Conservation (phyloP, 1,140 invertebrate species). For the Eciton burchellii region DNA sequence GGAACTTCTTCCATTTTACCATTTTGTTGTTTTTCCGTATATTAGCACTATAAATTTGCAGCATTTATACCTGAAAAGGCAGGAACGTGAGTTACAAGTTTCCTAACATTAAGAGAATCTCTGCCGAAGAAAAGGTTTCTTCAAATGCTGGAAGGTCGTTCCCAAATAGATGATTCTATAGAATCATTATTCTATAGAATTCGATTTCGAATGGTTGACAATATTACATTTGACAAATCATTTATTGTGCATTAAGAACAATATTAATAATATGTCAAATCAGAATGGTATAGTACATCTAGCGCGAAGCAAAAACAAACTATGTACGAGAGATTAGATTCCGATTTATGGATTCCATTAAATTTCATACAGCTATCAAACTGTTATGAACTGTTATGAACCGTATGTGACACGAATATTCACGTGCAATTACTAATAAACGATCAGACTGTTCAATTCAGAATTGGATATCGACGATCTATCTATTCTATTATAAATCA, state of each 20-base stretch:
- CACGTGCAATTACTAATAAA: constrained; percentile 88
- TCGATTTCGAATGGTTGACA: constrained; percentile 98
- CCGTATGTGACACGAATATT: constrained; percentile 80
- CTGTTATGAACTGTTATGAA: too few species aligned
- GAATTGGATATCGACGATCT: constrained; percentile 93
- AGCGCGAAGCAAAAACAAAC: constrained; percentile 90
- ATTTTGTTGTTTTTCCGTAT: constrained; percentile 98
- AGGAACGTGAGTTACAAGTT: constrained; percentile 90
- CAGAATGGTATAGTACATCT: constrained; percentile 89
- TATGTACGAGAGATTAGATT: constrained; percentile 89
- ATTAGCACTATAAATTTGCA: constrained; percentile 98
- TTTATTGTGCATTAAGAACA: constrained; percentile 91
- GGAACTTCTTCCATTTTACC: constrained; percentile 92
- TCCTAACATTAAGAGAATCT: constrained; percentile 98
- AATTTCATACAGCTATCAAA: constrained; percentile 91
- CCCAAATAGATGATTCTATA: constrained; percentile 86
- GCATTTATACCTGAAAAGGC: constrained; percentile 89
- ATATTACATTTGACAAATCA: constrained; percentile 96
- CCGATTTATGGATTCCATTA: constrained; percentile 89
- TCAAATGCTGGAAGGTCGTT: constrained; percentile 89
- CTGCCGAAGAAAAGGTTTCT: constrained; percentile 95
- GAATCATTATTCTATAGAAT: constrained; percentile 90
- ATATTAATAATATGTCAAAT: constrained; percentile 92
- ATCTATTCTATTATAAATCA: constrained; percentile 82
- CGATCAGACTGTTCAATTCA: constrained; percentile 93